Percentiles rank a stretch among this genome's conserved stretches.
Conservation (phyloP, 1,140 invertebrate genomes). For the Pseudomyrmex pallidus region DNA sequence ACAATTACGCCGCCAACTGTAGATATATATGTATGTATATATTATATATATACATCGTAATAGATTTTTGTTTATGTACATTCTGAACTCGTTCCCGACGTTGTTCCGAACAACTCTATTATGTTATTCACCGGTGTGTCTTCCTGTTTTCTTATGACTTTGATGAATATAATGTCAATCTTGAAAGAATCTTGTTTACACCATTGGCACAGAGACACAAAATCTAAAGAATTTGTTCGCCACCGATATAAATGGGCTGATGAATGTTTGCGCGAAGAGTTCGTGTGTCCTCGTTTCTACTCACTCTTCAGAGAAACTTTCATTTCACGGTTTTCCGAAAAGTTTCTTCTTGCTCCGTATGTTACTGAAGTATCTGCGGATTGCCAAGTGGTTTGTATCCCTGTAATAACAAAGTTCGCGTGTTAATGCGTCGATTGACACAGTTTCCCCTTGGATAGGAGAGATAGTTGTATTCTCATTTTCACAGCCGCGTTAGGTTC, state of each 20-base stretch:
- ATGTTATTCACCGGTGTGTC: background rate
- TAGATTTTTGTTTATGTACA: constrained; percentile 64
- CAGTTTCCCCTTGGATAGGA: background rate
- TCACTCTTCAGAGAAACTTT: constrained; percentile 30
- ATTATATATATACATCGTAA: constrained; percentile 25
- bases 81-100: constrained; percentile 25
- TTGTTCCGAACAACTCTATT: constrained; percentile 24
- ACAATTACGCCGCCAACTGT: no score
- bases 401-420: constrained; percentile 66
- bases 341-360: constrained; percentile 33
- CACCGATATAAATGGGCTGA: constrained; percentile 46
- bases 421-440: constrained; percentile 13
- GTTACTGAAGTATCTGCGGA: constrained; percentile 75
- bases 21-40: no score
- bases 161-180: background rate
- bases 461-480: background rate
- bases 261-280: constrained; percentile 19
- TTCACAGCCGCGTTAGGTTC: background rate
- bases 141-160: background rate
- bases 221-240: constrained; percentile 22
- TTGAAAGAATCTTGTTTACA: constrained; percentile 45
- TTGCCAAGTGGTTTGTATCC: constrained; percentile 76
- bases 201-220: constrained; percentile 55
- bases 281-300: constrained; percentile 9
- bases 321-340: constrained; percentile 30